Evolutionary conservation across 2,888 invertebrate species (phyloP), one percentile per base, ranked within the genome.

Genomic region (Leptopterna dolabrata): DNA sequence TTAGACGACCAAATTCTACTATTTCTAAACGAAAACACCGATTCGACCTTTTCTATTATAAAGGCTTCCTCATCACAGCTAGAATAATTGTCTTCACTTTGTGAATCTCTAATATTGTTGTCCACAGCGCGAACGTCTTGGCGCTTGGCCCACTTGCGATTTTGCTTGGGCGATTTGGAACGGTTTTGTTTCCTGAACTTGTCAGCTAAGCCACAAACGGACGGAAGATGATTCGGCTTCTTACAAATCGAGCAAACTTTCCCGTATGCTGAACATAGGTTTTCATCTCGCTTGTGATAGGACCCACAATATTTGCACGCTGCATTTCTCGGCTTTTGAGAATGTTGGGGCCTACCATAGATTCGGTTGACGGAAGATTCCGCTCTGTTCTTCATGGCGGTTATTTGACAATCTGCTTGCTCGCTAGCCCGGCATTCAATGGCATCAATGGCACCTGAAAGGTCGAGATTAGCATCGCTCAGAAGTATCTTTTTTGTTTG

Each of bases 51-150:
- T 13, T 78, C 78, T 36, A 78, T 19, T 2, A 36, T 14, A 16
- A 78, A 43, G 4, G 78, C 78, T 41, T 78, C 78, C 43, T 78
- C 78, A 16, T 41, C 27, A 43, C 78, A 9, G 78, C n/a, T n/a
- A n/a, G n/a, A n/a, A n/a, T n/a, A n/a, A n/a, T n/a, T n/a, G n/a
- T n/a, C n/a, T n/a, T n/a, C n/a, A n/a, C n/a, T n/a, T n/a, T n/a
- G n/a, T n/a, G n/a, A n/a, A n/a, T n/a, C n/a, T n/a, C n/a, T n/a
- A n/a, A n/a, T n/a, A n/a, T n/a, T n/a, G n/a, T 24, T 14, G n/a
- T 24, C 7, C 7, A n/a, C n/a, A 9, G 63, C 24, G 6, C 7
- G 4, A 7, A 19, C n/a, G 24, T 63, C 7, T 24, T 63, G 24
- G 7, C 19, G 24, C 7, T 24, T 63, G 63, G 6, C 7, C 6